phyloP scores from a whole-genome alignment of 2,888 invertebrate genomes.

The Rhorus exstirpatorius region DNA sequence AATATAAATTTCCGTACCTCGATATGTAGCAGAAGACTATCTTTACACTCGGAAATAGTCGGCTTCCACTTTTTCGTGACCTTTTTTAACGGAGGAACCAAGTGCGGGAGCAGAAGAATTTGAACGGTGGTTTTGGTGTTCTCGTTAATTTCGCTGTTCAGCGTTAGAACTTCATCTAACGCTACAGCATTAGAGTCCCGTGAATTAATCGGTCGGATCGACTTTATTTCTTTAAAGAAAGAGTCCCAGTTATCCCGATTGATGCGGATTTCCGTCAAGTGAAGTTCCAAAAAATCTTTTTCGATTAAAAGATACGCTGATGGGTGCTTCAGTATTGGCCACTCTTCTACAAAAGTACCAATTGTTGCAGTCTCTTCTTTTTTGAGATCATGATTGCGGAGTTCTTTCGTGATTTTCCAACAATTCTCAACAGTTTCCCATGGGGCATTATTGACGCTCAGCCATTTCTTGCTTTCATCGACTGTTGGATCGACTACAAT shows the following conservation, averaged over 20 bases:
- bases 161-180: constrained; percentile 8
- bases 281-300: constrained; percentile 21
- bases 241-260: neutral
- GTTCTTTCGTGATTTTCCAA: constrained; percentile 28
- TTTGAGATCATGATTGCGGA: constrained; percentile 16
- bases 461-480: constrained; percentile 14
- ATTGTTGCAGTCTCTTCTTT: neutral
- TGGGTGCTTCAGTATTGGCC: constrained; percentile 35
- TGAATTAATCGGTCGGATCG: constrained; percentile 29
- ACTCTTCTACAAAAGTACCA: constrained; percentile 21
- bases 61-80: constrained; percentile 16
- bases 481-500: constrained; percentile 16
- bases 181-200: constrained; percentile 23
- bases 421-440: constrained; percentile 9
- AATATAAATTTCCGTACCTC: constrained; percentile 5
- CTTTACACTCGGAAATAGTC: constrained; percentile 25
- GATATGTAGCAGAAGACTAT: constrained; percentile 22
- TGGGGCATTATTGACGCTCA: constrained; percentile 24
- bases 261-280: constrained; percentile 14
- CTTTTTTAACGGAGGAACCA: constrained; percentile 17
- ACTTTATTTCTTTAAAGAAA: constrained; percentile 19
- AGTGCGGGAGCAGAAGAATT: constrained; percentile 33
- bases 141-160: constrained; percentile 25
- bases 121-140: neutral
- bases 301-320: constrained; percentile 23